These are phyloP conservation scores for Erebia palarica DNA, from an alignment of 2,888 invertebrate species.

Conservation along the genomic window DNA sequence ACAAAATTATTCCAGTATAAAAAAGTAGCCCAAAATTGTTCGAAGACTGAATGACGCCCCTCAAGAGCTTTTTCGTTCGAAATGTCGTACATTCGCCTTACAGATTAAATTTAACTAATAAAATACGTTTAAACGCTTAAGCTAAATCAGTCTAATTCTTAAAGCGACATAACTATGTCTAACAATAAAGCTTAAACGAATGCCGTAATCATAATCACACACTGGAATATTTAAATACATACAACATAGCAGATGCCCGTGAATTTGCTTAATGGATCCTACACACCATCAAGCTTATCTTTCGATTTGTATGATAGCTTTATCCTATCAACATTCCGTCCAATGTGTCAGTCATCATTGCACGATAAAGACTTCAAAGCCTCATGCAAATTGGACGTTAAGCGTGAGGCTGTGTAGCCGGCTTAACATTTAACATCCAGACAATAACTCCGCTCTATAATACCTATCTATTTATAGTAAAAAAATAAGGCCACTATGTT, in stretches of 20 bases:
- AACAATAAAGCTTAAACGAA: slow-evolving; percentile 79
- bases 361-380: no score
- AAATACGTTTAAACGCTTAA: slow-evolving; percentile 77
- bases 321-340: no score
- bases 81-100: slow-evolving; percentile 67
- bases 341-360: no score
- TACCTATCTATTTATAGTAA: not conserved
- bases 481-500: slow-evolving; percentile 71
- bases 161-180: slow-evolving; percentile 77
- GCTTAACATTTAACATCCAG: slow-evolving; percentile 11
- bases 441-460: slow-evolving; percentile 2
- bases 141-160: slow-evolving; percentile 83
- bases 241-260: slow-evolving; percentile 34
- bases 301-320: no score
- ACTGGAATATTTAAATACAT: slow-evolving; percentile 67
- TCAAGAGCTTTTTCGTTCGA: slow-evolving; percentile 40
- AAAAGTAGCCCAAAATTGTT: no score
- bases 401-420: no score
- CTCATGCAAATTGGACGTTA: no score
- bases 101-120: slow-evolving; percentile 70
- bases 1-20: no score
- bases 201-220: slow-evolving; percentile 60
- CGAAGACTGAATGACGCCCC: not conserved
- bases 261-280: slow-evolving; percentile 5
- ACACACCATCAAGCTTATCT: no score